Evolutionary conservation across 1,140 invertebrate species (phyloP).

Genomic region (Lasioglossum albipes): DNA sequence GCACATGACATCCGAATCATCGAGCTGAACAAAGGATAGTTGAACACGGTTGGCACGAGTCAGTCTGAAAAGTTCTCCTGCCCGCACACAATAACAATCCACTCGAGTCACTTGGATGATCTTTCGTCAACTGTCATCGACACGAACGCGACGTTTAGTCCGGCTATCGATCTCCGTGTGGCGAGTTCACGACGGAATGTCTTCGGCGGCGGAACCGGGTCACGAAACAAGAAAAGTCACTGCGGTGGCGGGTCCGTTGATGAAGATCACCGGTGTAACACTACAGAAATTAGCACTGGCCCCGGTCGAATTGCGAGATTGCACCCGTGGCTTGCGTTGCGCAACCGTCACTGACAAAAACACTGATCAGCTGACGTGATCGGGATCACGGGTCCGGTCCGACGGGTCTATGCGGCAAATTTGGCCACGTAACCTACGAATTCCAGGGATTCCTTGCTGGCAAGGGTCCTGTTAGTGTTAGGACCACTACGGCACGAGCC

Average conservation of each 20-base stretch:
- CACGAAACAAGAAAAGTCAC: neutral
- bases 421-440: conserved; percentile 42
- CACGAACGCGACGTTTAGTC: neutral
- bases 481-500: conserved; percentile 77
- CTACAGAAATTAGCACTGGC: conserved; percentile 11
- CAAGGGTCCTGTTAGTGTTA: conserved; percentile 70
- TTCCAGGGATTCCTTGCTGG: conserved; percentile 56
- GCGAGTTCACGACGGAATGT: neutral
- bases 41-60: neutral
- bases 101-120: neutral
- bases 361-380: conserved; percentile 38
- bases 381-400: neutral
- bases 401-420: conserved; percentile 23
- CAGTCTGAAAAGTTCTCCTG: neutral
- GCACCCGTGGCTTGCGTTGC: conserved; percentile 1
- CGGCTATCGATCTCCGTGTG: too few relatives aligned
- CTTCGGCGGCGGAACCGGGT: neutral
- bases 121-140: neutral
- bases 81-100: neutral
- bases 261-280: conserved; percentile 10
- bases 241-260: neutral
- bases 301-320: neutral
- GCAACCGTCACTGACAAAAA: conserved; percentile 17
- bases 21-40: too few relatives aligned
- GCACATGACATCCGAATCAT: neutral